Evolutionary conservation across 2,888 invertebrate genomes (phyloP).

Genomic region (Chloromyia formosa): DNA sequence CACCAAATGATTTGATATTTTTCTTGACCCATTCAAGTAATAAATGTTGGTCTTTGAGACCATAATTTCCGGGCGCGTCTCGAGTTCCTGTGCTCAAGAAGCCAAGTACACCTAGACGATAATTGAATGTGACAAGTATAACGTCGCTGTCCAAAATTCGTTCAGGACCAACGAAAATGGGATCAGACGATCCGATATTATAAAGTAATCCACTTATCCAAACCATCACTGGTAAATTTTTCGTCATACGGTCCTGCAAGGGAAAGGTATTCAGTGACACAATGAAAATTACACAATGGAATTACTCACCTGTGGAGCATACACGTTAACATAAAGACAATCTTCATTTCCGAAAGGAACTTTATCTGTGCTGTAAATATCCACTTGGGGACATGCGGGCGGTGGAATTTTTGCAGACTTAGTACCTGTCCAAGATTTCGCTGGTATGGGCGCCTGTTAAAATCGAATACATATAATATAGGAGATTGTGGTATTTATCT

Average conservation of each 20-base stretch:
- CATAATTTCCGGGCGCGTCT: constrained; percentile 45
- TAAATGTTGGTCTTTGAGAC: constrained; percentile 48
- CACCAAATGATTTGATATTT: constrained; percentile 46
- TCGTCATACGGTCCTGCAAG: no score
- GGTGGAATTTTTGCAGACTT: neutral
- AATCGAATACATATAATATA: no score
- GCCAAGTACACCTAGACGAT: constrained; percentile 58
- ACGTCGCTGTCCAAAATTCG: constrained; percentile 58
- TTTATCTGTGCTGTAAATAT: constrained; percentile 16
- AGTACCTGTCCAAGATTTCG: neutral
- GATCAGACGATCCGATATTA: constrained; percentile 66
- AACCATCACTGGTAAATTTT: constrained; percentile 58
- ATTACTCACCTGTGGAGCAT: constrained; percentile 8
- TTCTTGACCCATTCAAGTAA: constrained; percentile 45
- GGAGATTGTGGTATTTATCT: no score
- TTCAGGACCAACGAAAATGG: constrained; percentile 59
- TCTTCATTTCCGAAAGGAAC: constrained; percentile 12
- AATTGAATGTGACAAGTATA: constrained; percentile 58
- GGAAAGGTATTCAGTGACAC: no score
- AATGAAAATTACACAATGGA: no score
- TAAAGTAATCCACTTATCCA: constrained; percentile 65
- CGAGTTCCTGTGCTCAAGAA: constrained; percentile 45
- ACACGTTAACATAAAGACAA: constrained; percentile 20
- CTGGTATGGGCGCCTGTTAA: neutral
- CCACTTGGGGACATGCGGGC: neutral